Evolutionary conservation across 1,140 invertebrate species (phyloP).

Genomic region (Sycobia sp.): DNA sequence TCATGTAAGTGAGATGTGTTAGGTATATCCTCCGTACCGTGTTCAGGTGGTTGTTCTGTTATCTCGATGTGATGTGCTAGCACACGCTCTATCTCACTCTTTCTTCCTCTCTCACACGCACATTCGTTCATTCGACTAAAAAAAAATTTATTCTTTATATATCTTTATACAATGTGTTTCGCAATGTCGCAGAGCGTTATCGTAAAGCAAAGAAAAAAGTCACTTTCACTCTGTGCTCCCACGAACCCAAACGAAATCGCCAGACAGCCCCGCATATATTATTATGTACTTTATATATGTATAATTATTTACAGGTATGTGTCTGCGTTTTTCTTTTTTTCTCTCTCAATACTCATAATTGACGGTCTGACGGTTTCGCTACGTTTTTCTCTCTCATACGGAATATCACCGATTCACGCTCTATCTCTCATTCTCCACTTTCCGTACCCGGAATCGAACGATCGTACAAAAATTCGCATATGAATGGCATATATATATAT

Average conservation of each 20-base stretch:
- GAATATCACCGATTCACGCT: too few relatives aligned
- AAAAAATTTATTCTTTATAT: too few relatives aligned
- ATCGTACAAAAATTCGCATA: too few relatives aligned
- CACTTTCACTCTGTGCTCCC: conserved; percentile 2
- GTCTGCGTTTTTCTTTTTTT: too few relatives aligned
- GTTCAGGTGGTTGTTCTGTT: conserved; percentile 36
- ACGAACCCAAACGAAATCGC: conserved; percentile 28
- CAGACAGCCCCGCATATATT: conserved; percentile 38
- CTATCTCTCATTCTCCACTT: too few relatives aligned
- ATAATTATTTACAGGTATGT: conserved; percentile 59
- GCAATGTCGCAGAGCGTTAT: conserved; percentile 32
- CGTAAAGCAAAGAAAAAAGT: conserved; percentile 30
- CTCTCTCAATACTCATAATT: too few relatives aligned
- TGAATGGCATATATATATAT: too few relatives aligned
- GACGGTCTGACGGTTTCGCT: too few relatives aligned
- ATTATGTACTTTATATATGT: too few relatives aligned
- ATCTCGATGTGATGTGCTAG: conserved; percentile 42
- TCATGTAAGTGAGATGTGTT: conserved; percentile 19
- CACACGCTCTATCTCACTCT: too few relatives aligned
- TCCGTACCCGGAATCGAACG: too few relatives aligned
- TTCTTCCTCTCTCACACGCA: conserved; percentile 9
- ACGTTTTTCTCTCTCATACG: too few relatives aligned
- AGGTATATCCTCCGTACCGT: conserved; percentile 22
- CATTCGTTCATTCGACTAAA: conserved; percentile 21
- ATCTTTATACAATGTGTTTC: conserved; percentile 37